Base-by-base conservation (phyloP, 2,888 invertebrate genomes). In the Drosophila mercatorum region DNA sequence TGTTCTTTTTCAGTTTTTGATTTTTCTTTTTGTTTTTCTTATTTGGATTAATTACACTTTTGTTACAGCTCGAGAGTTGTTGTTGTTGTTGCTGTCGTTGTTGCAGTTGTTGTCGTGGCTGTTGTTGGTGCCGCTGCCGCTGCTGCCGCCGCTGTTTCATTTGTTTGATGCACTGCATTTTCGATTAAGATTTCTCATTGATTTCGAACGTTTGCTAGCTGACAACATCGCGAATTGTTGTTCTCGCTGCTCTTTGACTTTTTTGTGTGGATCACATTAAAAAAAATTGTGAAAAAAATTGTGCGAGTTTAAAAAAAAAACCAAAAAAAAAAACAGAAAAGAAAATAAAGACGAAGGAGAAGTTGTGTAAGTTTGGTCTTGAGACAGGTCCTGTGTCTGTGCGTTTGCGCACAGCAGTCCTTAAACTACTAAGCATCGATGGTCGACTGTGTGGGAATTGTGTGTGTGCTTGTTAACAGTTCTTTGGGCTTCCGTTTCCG, bases 401-500 rank as follows among this genome's bases (percentile, higher is more conserved):
- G 22, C 58, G 11, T 59, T 17, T 78, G 56, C 43, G 68, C 78
- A 72, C 51, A 73, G 69, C 69, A 51, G 63, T 63, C 10, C 51
- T 47, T 47, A 64, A 75, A 51, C 61, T 62, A 71, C 63, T 63
- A 75, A 71, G 63, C 65, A 69, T 75, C 65, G 59, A 47, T 17
- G n/a, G 68, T 61, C 71, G 62, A 62, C 63, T 56, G 52, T 14
- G 12, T 55, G 40, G 55, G 41, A 62, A 60, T 40, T 60, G 49
- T 49, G 56, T 64, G 60, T 60, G 51, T 34, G 51, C 51, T 40
- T 31, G 38, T 59, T 70, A 78, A 80, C 72, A 40, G 71, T 71
- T 71, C 49, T 49, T 60, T n/a, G 41, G 83, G 72, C 78, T 86
- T 86, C 80, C 81, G 89, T 74, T 90, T 90, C 86, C 91, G 87